Conservation (phyloP, 2,888 invertebrate species). For the Leuctra nigra region DNA sequence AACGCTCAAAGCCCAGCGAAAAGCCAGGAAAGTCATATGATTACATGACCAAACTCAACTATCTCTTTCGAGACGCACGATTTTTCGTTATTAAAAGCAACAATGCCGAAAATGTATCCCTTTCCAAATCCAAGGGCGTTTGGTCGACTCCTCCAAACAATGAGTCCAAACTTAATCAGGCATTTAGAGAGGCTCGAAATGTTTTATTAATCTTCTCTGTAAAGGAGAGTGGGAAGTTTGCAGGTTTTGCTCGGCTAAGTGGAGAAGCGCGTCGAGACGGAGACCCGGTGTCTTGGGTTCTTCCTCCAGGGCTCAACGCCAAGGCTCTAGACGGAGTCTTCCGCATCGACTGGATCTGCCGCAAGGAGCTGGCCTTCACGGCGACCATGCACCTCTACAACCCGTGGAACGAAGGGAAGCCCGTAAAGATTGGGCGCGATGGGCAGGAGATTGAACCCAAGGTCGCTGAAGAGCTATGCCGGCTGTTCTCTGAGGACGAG, state of each 20-base stretch:
- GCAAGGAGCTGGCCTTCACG: constrained; percentile 88
- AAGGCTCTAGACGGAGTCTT: constrained; percentile 94
- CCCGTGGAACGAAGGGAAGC: constrained; percentile 97
- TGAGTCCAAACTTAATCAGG: constrained; percentile 92
- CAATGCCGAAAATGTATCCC: constrained; percentile 91
- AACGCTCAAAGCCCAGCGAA: constrained; percentile 40
- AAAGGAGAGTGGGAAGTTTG: constrained; percentile 94
- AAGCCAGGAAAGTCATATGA: constrained; percentile 66
- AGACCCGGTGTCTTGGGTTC: constrained; percentile 83
- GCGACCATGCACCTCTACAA: constrained; percentile 91
- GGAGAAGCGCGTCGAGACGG: constrained; percentile 87
- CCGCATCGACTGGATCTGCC: constrained; percentile 94
- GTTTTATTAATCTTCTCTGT: constrained; percentile 95
- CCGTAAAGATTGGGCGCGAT: constrained; percentile 98
- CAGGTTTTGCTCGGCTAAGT: constrained; percentile 87
- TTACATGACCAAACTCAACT: constrained; percentile 83
- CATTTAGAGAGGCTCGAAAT: constrained; percentile 86
- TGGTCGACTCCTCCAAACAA: constrained; percentile 98
- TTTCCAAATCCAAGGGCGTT: constrained; percentile 92
- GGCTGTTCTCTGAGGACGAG: constrained; percentile 89
- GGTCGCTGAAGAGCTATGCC: constrained; percentile 89
- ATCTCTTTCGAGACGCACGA: constrained; percentile 86
- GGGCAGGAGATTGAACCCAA: constrained; percentile 97
- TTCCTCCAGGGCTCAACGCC: constrained; percentile 88
- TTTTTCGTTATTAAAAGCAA: constrained; percentile 98